Percentiles rank a stretch among this genome's conserved stretches.
These are phyloP conservation scores for Drosophila recens DNA, from an alignment of 2,888 invertebrate species.

Conservation along the genomic window DNA sequence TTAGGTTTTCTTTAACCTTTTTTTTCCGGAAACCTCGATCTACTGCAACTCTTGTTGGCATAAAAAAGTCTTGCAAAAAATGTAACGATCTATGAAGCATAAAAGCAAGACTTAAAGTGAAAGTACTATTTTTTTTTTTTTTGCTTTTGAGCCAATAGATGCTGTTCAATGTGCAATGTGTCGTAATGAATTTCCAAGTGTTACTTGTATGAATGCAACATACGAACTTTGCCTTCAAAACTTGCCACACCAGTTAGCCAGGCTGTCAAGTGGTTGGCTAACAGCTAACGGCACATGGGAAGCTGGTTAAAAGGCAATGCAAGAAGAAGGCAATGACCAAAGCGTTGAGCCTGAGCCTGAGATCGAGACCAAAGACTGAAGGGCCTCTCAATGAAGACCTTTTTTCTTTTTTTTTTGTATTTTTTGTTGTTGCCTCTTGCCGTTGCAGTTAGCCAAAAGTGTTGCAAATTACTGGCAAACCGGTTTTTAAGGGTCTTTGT, in stretches of 20 bases:
- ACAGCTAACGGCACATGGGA: conserved; percentile 41
- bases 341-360: conserved; percentile 17
- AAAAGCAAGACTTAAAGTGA: conserved; percentile 15
- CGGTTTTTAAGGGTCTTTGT: conserved; percentile 44
- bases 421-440: conserved; percentile 25
- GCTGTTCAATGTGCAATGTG: conserved; percentile 19
- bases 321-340: conserved; percentile 24
- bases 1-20: too few species aligned
- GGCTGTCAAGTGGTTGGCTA: conserved; percentile 40
- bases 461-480: conserved; percentile 63
- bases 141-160: conserved; percentile 11
- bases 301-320: conserved; percentile 22
- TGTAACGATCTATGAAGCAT: conserved; percentile 4
- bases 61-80: neutral
- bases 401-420: conserved; percentile 11
- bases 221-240: conserved; percentile 44
- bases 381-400: conserved; percentile 43
- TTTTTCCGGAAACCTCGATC: too few species aligned
- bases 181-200: conserved; percentile 22
- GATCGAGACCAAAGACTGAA: conserved; percentile 7
- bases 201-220: conserved; percentile 27
- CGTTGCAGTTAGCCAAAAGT: conserved; percentile 60
- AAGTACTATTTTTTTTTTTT: conserved; percentile 11
- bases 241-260: conserved; percentile 41
- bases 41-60: neutral